Evolutionary conservation across 2,797 vertebrate genomes (phyloP), one percentile per base, ranked within the genome.

Genomic region (Rhynchotus rufescens): DNA sequence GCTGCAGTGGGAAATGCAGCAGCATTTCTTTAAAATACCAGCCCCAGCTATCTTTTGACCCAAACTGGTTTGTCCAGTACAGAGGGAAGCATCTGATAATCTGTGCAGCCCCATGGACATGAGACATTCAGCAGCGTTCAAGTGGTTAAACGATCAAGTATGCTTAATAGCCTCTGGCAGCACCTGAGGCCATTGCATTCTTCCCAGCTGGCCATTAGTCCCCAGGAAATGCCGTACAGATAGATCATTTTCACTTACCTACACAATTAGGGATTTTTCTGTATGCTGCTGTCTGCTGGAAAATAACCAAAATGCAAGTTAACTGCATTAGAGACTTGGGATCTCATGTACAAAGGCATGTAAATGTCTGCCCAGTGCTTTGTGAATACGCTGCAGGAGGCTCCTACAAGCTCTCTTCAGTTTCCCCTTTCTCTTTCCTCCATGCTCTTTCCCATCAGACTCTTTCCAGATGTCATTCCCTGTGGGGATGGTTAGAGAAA

Each of bases 141-240:
- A 87, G 51, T 38, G 68, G 92, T 93, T 93, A 95, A 96, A 92
- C 21, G 32, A 84, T 78, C 62, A 86, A 76, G 5, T 66, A 56
- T 45, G 6, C 26, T 74, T 62, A 83, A 67, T 22, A 32, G 25
- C 73, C 42, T 84, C 88, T 60, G 42, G 54, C 54, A 72, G 30
- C 79, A 86, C 74, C 34, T 82, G 26, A 67, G 72, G 61, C 62
- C 38, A 51, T 76, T 60, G 80, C 42, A 60, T 79, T 90, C 30
- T 16, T 93, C 79, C 54, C 60, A 82, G 73, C 32, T 66, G 66
- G 42, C 59, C 89, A 80, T 80, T 90, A 93, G 89, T 91, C 59
- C 45, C 64, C 25, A 62, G 76, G 40, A 92, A 92, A 87, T 74
- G 26, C 78, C 80, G 72, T 84, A 61, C 78, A 93, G 61, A 62